phyloP scores from a whole-genome alignment of 1,140 invertebrate species.

The Zaprionus ornatus region DNA sequence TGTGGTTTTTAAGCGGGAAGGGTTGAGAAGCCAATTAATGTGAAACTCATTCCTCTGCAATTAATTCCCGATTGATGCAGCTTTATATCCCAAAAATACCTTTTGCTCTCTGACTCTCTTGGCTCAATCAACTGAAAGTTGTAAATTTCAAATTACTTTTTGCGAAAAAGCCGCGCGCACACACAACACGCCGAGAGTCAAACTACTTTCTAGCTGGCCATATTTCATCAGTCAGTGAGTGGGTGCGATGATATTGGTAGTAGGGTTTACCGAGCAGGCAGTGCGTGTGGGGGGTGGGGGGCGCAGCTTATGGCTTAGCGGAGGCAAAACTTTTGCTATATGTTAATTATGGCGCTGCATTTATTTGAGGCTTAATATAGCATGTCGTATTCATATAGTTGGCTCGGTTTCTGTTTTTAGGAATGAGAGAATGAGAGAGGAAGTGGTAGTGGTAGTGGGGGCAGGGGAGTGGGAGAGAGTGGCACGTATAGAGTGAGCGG shows the following conservation, averaged over 20 bases:
- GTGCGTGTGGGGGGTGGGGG: not conserved
- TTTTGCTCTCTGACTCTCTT: constrained; percentile 21
- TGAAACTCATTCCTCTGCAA: constrained; percentile 19
- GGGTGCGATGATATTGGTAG: not conserved
- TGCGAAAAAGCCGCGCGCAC: not conserved
- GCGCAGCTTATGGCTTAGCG: constrained; percentile 53
- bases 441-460: constrained; percentile 33
- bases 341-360: constrained; percentile 79
- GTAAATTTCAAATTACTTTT: constrained; percentile 54
- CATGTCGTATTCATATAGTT: constrained; percentile 65
- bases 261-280: not conserved
- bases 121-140: constrained; percentile 51
- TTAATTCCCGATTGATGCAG: constrained; percentile 33
- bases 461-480: not conserved
- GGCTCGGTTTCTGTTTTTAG: constrained; percentile 23
- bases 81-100: constrained; percentile 6
- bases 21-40: constrained; percentile 17
- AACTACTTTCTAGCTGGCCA: constrained; percentile 40
- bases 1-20: not conserved
- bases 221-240: constrained; percentile 43
- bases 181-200: constrained; percentile 3
- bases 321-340: constrained; percentile 74
- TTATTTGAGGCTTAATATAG: constrained; percentile 80
- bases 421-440: not conserved
- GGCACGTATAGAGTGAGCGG: not conserved